Base-by-base conservation (phyloP, 2,888 invertebrate genomes). In the Eristalis pertinax region DNA sequence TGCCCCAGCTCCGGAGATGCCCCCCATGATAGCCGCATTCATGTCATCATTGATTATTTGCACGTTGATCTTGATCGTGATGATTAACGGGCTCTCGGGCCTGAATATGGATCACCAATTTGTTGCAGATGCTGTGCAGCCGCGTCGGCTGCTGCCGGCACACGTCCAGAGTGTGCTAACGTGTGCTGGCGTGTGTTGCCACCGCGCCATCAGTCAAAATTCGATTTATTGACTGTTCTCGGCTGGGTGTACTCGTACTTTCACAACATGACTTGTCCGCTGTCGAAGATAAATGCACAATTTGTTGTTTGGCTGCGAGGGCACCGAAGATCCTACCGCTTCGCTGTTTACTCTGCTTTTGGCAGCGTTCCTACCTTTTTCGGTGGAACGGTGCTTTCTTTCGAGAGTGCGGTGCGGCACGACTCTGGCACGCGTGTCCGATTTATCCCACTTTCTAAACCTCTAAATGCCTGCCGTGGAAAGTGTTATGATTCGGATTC, bases 371-470 rank as follows among this genome's bases (percentile, higher is more conserved):
- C 75, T 68, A 82, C 86, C 72, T 63, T 60, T 68, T 72, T 56
- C 35, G 35, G 70, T 58, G 56, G 22, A 43, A n/a, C n/a, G 60
- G 50, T 50, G 77, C 81, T 85, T 85, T 85, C 81, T 60, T 81
- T 76, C n/a, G 38, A 76, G 41, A 24, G 19, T 5, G 43, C 50
- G 50, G 50, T 10, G 32, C 1, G 10, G 4, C 2, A 15, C 43
- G 43, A 5, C 15, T 11, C 8, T 15, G 8, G 15, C 7, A 22
- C 75, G 70, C 60, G 69, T 63, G 63, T 63, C 32, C 10, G 26
- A 70, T 69, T 78, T 60, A 69, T 65, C 64, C 38, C 29, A 83
- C 86, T 87, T 87, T 87, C 86, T 86, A 86, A 82, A 75, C 26
- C 11, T 24, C 60, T 60, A 29, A 73, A 50, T 19, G 60, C 11